Base-by-base conservation (phyloP, 2,113 vertebrate species). In the Cyprinodon tularosa region DNA sequence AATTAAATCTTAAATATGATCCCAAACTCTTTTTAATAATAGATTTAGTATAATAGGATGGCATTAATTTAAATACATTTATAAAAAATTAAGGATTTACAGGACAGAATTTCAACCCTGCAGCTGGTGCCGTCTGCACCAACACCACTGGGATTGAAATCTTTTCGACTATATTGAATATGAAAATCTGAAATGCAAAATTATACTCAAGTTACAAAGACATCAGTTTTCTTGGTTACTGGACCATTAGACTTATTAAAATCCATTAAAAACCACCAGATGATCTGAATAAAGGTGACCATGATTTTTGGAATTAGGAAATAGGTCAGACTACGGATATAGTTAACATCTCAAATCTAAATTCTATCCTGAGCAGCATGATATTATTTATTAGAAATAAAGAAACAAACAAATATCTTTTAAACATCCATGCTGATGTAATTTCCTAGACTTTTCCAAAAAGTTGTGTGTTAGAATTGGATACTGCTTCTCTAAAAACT, bases 211-310 rank as follows among this genome's bases (percentile, higher is more conserved):
- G 20, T 63, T 61, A 65, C 66, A 74, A 47, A 70, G 48, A 79
- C 37, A 42, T 45, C 61, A 81, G 40, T 80, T 42, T 29, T 71
- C 57, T 75, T 44, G 45, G 78, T 76, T 70, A 62, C 39, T 61
- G 67, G 71, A 64, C 68, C 22, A 45, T 73, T 76, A 71, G 38
- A 38, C 68, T 36, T 70, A 63, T 80, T 53, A 57, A 78, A 85
- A 85, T 74, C 75, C 82, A 53, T 63, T 81, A 75, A 40, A 77
- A 81, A 84, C 73, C 82, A 71, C 42, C 62, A 77, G 74, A 86
- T 64, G 82, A 78, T 64, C 8, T 69, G 74, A 74, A 88, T 87
- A 62, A 84, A 87, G 81, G 87, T 82, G 76, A 85, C 74, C 78
- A 66, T 50, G 15, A 74, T 77, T 76, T 74, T 70, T 74, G 74